Evolutionary conservation across 2,113 vertebrate species (phyloP).

Genomic region (Nipponia nippon): DNA sequence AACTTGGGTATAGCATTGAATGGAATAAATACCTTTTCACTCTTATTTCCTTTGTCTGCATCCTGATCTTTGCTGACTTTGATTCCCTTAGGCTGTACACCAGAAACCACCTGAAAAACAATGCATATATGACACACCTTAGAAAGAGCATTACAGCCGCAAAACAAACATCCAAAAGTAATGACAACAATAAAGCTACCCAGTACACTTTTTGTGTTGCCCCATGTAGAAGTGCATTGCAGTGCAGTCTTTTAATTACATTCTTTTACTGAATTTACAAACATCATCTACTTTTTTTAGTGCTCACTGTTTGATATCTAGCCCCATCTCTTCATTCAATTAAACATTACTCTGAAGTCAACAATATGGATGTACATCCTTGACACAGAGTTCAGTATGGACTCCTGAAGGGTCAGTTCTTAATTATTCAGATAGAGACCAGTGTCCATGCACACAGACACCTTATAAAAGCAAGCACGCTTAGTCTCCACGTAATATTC

Average conservation of each 20-base stretch:
- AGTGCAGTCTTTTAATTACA: not conserved
- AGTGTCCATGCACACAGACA: not conserved
- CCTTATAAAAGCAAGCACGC: not conserved
- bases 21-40: constrained; percentile 67
- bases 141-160: not conserved
- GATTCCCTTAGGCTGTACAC: constrained; percentile 40
- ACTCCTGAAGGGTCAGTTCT: not conserved
- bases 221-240: not conserved
- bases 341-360: not conserved
- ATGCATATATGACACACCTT: not conserved
- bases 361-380: not conserved
- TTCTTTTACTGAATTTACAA: not conserved
- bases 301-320: not conserved
- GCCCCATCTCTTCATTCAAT: not conserved
- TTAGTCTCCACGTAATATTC: not conserved
- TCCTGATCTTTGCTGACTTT: constrained; percentile 37
- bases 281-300: not conserved
- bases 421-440: not conserved
- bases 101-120: constrained; percentile 62
- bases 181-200: not conserved
- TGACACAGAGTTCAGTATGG: not conserved
- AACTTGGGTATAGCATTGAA: not conserved
- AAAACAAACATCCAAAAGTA: not conserved
- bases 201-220: not conserved
- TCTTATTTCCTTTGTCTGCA: constrained; percentile 30